phyloP scores from a whole-genome alignment of 2,888 invertebrate genomes.

The Eubasilissa splendida region DNA sequence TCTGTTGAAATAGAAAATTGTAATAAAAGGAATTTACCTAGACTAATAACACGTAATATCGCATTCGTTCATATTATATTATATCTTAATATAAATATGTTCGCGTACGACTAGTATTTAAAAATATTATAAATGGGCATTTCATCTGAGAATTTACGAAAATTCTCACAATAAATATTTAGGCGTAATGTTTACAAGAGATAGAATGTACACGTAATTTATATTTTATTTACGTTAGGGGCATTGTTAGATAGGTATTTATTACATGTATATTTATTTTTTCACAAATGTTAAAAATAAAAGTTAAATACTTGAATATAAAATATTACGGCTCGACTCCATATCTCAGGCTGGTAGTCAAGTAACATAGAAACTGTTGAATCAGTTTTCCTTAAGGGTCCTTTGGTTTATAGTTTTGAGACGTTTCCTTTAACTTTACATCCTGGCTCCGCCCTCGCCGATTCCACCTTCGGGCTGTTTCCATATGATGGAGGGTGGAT shows the following conservation, averaged over 20 bases:
- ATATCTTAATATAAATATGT: too few species aligned
- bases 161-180: not conserved
- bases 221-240: too few species aligned
- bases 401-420: not conserved
- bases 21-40: too few species aligned
- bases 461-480: slow-evolving; percentile 12
- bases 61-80: too few species aligned
- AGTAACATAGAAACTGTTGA: not conserved
- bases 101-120: too few species aligned
- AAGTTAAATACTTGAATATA: not conserved
- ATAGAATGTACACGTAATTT: too few species aligned
- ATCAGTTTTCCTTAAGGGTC: slow-evolving; percentile 2
- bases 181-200: too few species aligned
- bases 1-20: too few species aligned
- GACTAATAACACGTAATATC: too few species aligned
- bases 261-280: not conserved
- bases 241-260: too few species aligned
- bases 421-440: not conserved
- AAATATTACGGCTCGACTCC: not conserved
- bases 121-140: too few species aligned
- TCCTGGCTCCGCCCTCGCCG: not conserved
- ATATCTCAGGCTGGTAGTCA: not conserved
- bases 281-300: too few species aligned
- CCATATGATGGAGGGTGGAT: slow-evolving; percentile 18
- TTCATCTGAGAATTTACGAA: not conserved